Conservation (phyloP, 2,888 invertebrate species). For the Dinocampus coccinellae region DNA sequence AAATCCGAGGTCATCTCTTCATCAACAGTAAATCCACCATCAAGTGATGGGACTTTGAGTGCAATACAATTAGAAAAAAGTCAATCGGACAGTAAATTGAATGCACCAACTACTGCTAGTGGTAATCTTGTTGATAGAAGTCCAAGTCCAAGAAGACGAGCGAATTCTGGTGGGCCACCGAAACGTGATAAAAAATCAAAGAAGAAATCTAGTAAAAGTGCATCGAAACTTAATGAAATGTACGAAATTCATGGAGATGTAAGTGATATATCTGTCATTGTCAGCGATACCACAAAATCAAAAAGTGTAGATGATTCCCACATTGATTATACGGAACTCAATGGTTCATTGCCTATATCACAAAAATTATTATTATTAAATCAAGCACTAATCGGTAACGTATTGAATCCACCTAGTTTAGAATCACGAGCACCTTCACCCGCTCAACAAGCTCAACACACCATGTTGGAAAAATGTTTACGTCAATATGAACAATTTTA, state of each 20-base stretch:
- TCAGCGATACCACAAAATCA: slow-evolving; percentile 55
- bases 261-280: slow-evolving; percentile 58
- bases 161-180: slow-evolving; percentile 65
- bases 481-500: slow-evolving; percentile 74
- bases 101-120: slow-evolving; percentile 64
- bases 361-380: slow-evolving; percentile 36
- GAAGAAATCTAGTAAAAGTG: slow-evolving; percentile 70
- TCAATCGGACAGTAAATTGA: slow-evolving; percentile 77
- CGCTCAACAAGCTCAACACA: slow-evolving; percentile 64
- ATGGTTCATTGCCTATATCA: slow-evolving; percentile 34
- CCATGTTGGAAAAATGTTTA: slow-evolving; percentile 74
- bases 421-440: slow-evolving; percentile 60
- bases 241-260: slow-evolving; percentile 51
- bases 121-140: slow-evolving; percentile 57
- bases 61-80: slow-evolving; percentile 74
- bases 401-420: slow-evolving; percentile 52
- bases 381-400: slow-evolving; percentile 43
- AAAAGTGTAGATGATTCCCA: slow-evolving; percentile 65
- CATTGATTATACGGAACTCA: slow-evolving; percentile 48
- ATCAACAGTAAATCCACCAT: background rate
- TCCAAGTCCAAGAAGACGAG: slow-evolving; percentile 63
- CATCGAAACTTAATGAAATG: slow-evolving; percentile 60
- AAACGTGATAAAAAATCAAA: slow-evolving; percentile 73
- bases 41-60: slow-evolving; percentile 50
- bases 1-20: slow-evolving; percentile 34